Conservation (phyloP, 2,888 invertebrate genomes). For the Orthosia gracilis region DNA sequence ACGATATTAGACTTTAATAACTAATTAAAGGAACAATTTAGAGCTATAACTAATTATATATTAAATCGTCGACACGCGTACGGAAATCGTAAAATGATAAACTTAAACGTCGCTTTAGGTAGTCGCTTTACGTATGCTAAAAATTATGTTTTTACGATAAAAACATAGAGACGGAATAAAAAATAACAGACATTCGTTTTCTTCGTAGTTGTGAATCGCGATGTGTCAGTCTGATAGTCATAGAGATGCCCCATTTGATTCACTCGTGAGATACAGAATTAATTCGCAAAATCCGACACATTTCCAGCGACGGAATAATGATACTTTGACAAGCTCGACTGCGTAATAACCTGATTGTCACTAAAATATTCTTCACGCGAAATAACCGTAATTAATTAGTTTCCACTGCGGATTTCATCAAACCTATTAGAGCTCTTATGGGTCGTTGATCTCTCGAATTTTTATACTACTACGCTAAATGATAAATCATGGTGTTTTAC, state of each 20-base stretch:
- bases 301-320: conserved; percentile 34
- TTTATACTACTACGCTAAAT: conserved; percentile 68
- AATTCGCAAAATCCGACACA: conserved; percentile 47
- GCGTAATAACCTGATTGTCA: conserved; percentile 43
- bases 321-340: conserved; percentile 47
- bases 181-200: conserved; percentile 41
- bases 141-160: conserved; percentile 28
- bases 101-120: conserved; percentile 16
- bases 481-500: conserved; percentile 74
- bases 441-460: conserved; percentile 59
- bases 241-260: conserved; percentile 42
- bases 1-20: conserved; percentile 38
- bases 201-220: conserved; percentile 28
- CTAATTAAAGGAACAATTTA: conserved; percentile 44
- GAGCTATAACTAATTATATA: conserved; percentile 29
- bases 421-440: conserved; percentile 20
- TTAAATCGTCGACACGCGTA: conserved; percentile 17
- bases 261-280: conserved; percentile 37
- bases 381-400: conserved; percentile 47
- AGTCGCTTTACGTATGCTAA: conserved; percentile 11
- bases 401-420: conserved; percentile 24
- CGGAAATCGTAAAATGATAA: conserved; percentile 22
- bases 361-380: conserved; percentile 42
- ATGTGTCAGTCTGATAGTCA: conserved; percentile 42
- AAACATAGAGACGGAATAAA: conserved; percentile 18